Conservation (phyloP, 2,797 vertebrate species). For the Enteromius paludinosus region DNA sequence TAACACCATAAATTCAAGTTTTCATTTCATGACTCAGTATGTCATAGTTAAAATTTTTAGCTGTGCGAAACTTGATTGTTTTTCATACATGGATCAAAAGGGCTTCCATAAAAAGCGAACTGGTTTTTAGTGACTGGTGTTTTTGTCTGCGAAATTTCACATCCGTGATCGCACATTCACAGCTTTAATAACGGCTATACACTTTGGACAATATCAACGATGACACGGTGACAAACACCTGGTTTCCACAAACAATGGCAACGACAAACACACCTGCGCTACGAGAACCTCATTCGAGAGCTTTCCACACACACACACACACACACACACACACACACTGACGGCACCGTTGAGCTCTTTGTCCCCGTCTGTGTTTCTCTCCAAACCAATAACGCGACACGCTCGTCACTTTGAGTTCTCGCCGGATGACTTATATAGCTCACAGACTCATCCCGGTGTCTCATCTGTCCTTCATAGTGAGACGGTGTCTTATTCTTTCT, state of each 20-base stretch:
- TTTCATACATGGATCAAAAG: background rate
- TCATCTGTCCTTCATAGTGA: constrained; percentile 47
- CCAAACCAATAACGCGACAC: constrained; percentile 20
- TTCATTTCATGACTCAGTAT: background rate
- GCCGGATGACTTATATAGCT: constrained; percentile 28
- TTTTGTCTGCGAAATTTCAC: background rate
- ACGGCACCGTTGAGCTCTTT: constrained; percentile 12
- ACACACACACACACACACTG: constrained; percentile 21
- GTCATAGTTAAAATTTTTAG: background rate
- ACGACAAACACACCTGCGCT: constrained; percentile 33
- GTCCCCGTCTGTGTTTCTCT: constrained; percentile 26
- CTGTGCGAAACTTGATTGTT: background rate
- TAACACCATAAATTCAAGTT: background rate
- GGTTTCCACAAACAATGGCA: constrained; percentile 9
- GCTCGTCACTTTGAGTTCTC: background rate
- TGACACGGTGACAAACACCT: background rate
- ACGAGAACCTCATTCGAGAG: constrained; percentile 6
- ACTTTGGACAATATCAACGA: background rate
- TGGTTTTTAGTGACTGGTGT: background rate
- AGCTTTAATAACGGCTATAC: background rate
- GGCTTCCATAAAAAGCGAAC: background rate
- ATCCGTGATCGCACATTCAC: background rate
- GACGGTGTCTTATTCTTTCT: constrained; percentile 45
- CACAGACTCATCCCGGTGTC: constrained; percentile 1
- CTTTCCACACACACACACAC: constrained; percentile 2